These are phyloP conservation scores for Helogale parvula DNA, from an alignment of 2,113 vertebrate genomes.

Conservation along the genomic window DNA sequence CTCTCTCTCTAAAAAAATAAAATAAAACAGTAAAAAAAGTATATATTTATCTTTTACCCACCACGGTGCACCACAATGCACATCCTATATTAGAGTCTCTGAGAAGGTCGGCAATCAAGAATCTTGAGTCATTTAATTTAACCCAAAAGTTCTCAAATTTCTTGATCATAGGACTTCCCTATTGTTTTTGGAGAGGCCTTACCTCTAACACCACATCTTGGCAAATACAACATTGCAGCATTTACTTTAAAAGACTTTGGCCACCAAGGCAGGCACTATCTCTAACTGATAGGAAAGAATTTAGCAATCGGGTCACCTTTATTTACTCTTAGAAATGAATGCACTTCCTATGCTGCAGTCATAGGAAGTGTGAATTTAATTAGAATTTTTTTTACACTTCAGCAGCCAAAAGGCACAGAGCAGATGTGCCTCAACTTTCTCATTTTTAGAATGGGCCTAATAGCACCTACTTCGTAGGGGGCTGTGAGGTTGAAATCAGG, in stretches of 20 bases:
- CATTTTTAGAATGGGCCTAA: neutral
- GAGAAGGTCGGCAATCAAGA: neutral
- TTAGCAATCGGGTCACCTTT: neutral
- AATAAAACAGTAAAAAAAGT: too few relatives aligned
- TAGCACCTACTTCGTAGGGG: neutral
- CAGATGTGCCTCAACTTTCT: neutral
- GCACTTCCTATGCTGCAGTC: neutral
- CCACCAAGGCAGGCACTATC: too few relatives aligned
- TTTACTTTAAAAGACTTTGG: neutral
- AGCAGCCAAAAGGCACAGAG: neutral
- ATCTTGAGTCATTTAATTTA: neutral
- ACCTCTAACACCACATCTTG: neutral
- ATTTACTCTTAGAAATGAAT: neutral
- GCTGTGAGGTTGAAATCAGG: neutral
- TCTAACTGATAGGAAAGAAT: neutral
- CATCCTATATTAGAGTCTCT: neutral
- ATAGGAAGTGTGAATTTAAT: neutral
- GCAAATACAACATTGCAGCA: neutral
- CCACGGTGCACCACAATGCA: neutral
- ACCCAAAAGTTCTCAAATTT: neutral
- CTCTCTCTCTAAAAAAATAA: too few relatives aligned
- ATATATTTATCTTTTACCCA: neutral
- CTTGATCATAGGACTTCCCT: neutral
- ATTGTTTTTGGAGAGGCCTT: too few relatives aligned
- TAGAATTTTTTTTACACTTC: neutral